Percentiles rank a stretch among this genome's conserved stretches.
phyloP scores from a whole-genome alignment of 2,113 vertebrate species.

The Nothocercus nigrocapillus region DNA sequence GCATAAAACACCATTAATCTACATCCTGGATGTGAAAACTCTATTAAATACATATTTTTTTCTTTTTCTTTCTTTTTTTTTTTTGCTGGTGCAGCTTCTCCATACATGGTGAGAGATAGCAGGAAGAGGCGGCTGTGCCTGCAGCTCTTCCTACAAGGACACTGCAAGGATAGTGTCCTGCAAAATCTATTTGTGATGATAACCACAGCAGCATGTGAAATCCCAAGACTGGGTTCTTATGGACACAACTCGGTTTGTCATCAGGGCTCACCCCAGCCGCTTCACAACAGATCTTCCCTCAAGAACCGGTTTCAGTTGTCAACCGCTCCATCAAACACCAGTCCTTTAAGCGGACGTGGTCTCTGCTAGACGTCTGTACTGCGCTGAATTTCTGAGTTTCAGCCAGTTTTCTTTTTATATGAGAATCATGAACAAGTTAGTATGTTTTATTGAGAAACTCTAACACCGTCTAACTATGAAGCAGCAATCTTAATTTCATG shows the following conservation, averaged over 20 bases:
- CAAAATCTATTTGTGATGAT: not conserved
- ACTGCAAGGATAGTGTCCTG: not conserved
- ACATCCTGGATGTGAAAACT: not conserved
- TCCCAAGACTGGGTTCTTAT: not conserved
- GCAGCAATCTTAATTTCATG: not conserved
- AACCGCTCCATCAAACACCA: not conserved
- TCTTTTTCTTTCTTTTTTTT: too few relatives aligned
- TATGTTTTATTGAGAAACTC: not conserved
- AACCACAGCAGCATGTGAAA: not conserved
- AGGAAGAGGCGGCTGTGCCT: not conserved
- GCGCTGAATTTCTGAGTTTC: not conserved
- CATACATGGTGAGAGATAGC: not conserved
- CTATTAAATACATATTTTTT: not conserved
- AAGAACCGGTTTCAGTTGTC: rapidly evolving
- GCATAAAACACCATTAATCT: not conserved
- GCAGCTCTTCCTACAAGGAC: not conserved
- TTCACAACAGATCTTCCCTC: not conserved
- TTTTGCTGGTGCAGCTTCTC: not conserved
- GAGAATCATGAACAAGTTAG: not conserved
- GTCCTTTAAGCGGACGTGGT: not conserved
- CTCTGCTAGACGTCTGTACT: not conserved
- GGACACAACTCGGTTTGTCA: not conserved
- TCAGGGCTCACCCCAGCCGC: not conserved
- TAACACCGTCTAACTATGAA: not conserved
- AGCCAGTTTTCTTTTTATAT: not conserved